phyloP scores from a whole-genome alignment of 2,113 vertebrate species.

The Tupaia chinensis region DNA sequence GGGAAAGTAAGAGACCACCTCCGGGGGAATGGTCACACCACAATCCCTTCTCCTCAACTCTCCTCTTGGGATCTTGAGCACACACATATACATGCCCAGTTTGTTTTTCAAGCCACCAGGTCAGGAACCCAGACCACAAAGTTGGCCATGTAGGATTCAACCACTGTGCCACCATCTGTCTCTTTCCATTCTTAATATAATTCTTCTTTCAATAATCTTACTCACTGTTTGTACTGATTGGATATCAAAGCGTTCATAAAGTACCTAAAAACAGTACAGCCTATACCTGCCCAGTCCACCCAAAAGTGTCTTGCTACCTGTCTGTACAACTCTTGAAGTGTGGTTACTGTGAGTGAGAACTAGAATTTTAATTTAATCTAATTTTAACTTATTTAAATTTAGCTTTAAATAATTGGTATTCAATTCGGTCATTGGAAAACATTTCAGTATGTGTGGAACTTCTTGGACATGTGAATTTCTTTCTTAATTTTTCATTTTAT shows the following conservation, averaged over 20 bases:
- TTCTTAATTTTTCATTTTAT: constrained; percentile 33
- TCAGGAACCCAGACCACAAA: too few species aligned
- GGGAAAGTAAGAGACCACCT: too few species aligned
- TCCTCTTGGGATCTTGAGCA: too few species aligned
- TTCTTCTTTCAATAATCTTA: neutral
- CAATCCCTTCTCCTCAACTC: too few species aligned
- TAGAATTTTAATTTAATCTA: constrained; percentile 31
- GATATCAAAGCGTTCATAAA: neutral
- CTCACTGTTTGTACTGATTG: neutral
- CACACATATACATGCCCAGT: too few species aligned
- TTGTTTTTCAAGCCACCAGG: too few species aligned
- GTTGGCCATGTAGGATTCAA: too few species aligned
- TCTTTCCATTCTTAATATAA: neutral
- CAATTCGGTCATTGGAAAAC: neutral
- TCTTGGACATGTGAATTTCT: neutral
- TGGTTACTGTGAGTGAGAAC: neutral
- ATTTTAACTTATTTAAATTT: constrained; percentile 19
- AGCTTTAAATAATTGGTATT: neutral
- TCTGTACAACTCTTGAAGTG: neutral
- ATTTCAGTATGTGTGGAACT: neutral
- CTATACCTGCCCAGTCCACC: neutral
- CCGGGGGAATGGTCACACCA: too few species aligned
- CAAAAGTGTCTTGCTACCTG: neutral
- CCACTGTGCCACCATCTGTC: too few species aligned
- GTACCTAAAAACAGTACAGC: neutral